phyloP scores from a whole-genome alignment of 2,888 invertebrate genomes.

The Ornithoptera priamus region DNA sequence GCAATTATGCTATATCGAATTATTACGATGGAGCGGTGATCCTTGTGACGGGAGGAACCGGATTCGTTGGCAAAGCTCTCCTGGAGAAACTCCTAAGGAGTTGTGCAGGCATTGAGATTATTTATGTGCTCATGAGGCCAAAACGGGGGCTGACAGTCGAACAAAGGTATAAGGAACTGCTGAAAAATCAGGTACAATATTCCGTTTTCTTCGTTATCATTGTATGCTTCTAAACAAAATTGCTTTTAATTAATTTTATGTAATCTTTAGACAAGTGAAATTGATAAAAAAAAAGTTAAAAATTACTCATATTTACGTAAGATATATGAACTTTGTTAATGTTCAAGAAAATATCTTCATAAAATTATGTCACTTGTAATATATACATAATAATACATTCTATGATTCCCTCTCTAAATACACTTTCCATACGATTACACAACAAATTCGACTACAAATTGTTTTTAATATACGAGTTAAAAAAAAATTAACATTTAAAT shows the following conservation, averaged over 20 bases:
- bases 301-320: neutral
- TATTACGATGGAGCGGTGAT: conserved; percentile 79
- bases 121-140: conserved; percentile 90
- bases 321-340: neutral
- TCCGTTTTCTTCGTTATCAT: conserved; percentile 35
- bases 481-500: neutral
- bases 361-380: neutral
- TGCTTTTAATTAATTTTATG: neutral
- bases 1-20: conserved; percentile 59
- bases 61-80: conserved; percentile 96
- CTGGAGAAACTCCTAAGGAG: conserved; percentile 94
- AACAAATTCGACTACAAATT: neutral
- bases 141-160: conserved; percentile 85
- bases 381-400: neutral
- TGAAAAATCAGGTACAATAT: conserved; percentile 82
- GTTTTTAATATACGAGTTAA: neutral
- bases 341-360: neutral
- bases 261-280: neutral
- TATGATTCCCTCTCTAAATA: neutral
- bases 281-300: neutral
- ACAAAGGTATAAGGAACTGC: conserved; percentile 85
- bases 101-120: conserved; percentile 87
- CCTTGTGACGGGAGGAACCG: conserved; percentile 82
- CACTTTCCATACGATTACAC: neutral
- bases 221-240: conserved; percentile 9